Conservation (phyloP, 2,888 invertebrate species). For the Chironomus riparius region DNA sequence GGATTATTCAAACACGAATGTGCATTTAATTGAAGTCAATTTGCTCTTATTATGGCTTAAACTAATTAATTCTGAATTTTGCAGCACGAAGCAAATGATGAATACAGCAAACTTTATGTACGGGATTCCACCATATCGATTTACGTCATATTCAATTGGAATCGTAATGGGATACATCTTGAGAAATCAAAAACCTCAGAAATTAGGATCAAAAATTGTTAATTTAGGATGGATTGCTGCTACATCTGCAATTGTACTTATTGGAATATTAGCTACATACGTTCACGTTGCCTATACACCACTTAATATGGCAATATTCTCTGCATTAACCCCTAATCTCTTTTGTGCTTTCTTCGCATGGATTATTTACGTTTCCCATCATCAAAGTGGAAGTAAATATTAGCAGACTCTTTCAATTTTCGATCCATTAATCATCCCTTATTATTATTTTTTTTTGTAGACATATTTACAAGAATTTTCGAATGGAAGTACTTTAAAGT, state of each 20-base stretch:
- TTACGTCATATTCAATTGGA: conserved; percentile 60
- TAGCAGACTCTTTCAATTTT: not conserved
- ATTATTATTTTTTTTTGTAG: not conserved
- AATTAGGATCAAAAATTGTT: conserved; percentile 34
- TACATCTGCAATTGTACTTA: conserved; percentile 42
- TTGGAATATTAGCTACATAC: conserved; percentile 30
- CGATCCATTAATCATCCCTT: too few relatives aligned
- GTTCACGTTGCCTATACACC: conserved; percentile 32
- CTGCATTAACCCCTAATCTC: too few relatives aligned
- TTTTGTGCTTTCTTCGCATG: conserved; percentile 59
- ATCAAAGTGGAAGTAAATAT: conserved; percentile 48
- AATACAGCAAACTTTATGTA: conserved; percentile 43
- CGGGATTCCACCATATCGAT: conserved; percentile 54
- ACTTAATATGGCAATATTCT: conserved; percentile 34
- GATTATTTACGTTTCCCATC: conserved; percentile 55
- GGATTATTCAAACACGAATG: too few relatives aligned
- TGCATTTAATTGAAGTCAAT: conserved; percentile 47
- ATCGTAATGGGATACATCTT: conserved; percentile 53
- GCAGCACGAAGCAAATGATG: not conserved
- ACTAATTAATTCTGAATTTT: not conserved
- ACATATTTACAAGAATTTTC: conserved; percentile 3
- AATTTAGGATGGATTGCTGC: conserved; percentile 29
- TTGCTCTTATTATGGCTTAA: conserved; percentile 35
- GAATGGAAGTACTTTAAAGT: conserved; percentile 10
- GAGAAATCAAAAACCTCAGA: conserved; percentile 42